Percentiles rank a stretch among this genome's conserved stretches.
phyloP scores from a whole-genome alignment of 2,113 vertebrate genomes.

The Vimba vimba region DNA sequence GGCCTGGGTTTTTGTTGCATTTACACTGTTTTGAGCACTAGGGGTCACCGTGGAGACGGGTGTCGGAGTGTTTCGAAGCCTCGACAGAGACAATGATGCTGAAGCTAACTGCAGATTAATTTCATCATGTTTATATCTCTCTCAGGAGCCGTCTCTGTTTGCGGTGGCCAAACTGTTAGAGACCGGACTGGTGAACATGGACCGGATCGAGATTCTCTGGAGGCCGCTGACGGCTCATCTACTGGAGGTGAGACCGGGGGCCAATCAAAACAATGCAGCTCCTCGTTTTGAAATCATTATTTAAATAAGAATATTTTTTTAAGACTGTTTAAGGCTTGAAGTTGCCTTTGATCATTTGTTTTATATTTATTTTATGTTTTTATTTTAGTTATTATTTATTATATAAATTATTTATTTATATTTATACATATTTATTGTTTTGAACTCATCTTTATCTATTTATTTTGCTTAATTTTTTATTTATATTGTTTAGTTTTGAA shows the following conservation, averaged over 20 bases:
- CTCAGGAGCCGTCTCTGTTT: conserved; percentile 96
- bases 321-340: neutral
- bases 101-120: neutral
- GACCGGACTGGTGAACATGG: conserved; percentile 98
- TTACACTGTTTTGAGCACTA: too few relatives aligned
- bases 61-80: too few relatives aligned
- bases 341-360: neutral
- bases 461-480: too few relatives aligned
- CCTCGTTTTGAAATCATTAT: neutral
- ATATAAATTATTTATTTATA: neutral
- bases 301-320: neutral
- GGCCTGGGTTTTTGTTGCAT: too few relatives aligned
- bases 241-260: conserved; percentile 84
- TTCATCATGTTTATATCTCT: neutral
- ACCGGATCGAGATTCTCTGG: conserved; percentile 97
- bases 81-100: neutral
- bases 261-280: neutral
- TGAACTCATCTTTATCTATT: neutral
- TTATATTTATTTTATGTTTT: neutral
- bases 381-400: neutral
- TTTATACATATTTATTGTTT: neutral
- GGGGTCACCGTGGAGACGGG: too few relatives aligned
- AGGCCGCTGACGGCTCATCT: conserved; percentile 95
- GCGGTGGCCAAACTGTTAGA: conserved; percentile 97
- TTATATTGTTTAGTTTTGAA: too few relatives aligned